Percentiles rank a stretch among this genome's conserved stretches.
Conservation (phyloP, 30 jellyfish, hydroid and myxozoan genomes). For the Nemopilema nomurai region DNA sequence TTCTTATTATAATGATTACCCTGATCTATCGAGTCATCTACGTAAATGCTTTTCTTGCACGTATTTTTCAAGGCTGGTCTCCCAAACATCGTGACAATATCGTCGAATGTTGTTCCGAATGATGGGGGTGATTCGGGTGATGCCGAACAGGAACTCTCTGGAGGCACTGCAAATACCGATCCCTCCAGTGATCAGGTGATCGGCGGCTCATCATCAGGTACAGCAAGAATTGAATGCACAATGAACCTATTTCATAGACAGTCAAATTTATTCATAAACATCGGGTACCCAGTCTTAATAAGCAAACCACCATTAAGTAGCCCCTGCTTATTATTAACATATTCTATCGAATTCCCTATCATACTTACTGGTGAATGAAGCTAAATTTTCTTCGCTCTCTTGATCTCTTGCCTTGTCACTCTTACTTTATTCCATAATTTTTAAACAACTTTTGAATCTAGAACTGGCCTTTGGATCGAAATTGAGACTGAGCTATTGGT, state of each 20-base stretch:
- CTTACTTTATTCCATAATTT: no score
- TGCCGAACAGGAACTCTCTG: conserved; percentile 9
- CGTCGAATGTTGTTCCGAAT: conserved; percentile 51
- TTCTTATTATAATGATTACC: not conserved
- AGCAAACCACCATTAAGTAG: no score
- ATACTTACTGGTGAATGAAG: no score
- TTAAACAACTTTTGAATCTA: no score
- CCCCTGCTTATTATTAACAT: no score
- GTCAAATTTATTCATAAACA: no score
- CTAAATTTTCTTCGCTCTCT: no score
- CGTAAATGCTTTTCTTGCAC: not conserved
- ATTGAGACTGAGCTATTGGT: no score
- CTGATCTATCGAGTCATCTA: not conserved
- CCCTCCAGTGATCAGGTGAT: not conserved
- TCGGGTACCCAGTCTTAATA: not conserved
- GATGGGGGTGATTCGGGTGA: conserved; percentile 47
- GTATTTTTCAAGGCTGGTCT: conserved; percentile 9
- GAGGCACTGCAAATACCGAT: not conserved
- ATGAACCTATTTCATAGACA: not conserved
- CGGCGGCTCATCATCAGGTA: conserved; percentile 15
- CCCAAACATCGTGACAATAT: conserved; percentile 42
- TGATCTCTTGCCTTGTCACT: no score
- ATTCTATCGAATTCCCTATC: no score
- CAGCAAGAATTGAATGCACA: not conserved
- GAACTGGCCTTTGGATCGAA: no score